Evolutionary conservation across 2,113 vertebrate species (phyloP).

Genomic region (Corythornis vintsioides): DNA sequence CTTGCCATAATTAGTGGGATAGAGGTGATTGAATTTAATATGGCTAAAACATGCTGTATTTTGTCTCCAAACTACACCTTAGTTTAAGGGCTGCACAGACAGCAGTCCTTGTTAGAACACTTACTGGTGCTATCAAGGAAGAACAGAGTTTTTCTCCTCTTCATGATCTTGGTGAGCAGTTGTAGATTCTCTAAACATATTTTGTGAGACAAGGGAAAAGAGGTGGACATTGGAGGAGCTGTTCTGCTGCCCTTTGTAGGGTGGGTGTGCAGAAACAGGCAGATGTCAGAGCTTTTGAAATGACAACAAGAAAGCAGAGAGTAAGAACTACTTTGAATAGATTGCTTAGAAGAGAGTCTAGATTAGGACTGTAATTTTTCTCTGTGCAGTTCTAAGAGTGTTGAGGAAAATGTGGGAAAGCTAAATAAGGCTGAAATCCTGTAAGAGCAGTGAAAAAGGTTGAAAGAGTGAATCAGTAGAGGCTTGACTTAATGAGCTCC

Average conservation of each 20-base stretch:
- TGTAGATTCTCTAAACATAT: background rate
- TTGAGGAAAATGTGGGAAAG: background rate
- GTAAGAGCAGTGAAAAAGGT: background rate
- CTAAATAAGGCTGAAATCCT: background rate
- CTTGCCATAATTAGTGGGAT: background rate
- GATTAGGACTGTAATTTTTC: background rate
- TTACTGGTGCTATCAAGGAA: background rate
- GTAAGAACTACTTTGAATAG: background rate
- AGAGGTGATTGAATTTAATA: background rate
- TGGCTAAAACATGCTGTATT: background rate
- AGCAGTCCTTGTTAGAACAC: background rate
- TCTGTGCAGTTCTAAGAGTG: background rate
- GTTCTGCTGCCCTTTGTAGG: background rate
- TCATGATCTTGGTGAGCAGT: background rate
- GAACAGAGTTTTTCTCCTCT: background rate
- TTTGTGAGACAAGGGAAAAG: background rate
- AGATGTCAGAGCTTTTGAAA: background rate
- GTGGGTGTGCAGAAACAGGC: background rate
- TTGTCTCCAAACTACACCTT: background rate
- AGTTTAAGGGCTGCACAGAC: background rate
- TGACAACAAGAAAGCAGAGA: background rate
- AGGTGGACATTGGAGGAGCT: background rate
- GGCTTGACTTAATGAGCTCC: background rate
- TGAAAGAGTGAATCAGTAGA: background rate
- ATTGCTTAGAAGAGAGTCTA: background rate